Evolutionary conservation across 2,888 invertebrate genomes (phyloP).

Genomic region (Amiota communis): DNA sequence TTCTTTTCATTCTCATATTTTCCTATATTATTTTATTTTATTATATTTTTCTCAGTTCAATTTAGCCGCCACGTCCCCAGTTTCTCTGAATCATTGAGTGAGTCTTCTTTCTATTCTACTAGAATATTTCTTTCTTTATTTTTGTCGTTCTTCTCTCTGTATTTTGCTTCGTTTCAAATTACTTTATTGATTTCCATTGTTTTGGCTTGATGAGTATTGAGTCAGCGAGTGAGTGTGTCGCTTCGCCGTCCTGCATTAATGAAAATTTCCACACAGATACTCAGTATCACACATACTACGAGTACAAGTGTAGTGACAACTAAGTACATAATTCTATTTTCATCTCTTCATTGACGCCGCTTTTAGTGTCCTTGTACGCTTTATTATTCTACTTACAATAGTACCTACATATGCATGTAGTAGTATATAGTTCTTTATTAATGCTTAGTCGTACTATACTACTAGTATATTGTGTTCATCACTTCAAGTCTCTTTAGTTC

Average conservation of each 20-base stretch:
- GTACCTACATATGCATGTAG: neutral
- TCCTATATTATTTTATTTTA: too few species aligned
- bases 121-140: constrained; percentile 10
- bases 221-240: neutral
- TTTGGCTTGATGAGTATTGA: constrained; percentile 43
- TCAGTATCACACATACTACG: neutral
- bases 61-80: too few species aligned
- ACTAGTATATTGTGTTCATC: too few species aligned
- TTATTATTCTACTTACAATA: constrained; percentile 2
- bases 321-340: constrained; percentile 13
- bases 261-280: constrained; percentile 5
- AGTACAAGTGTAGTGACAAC: too few species aligned
- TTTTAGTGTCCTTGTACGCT: neutral
- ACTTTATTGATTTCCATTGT: constrained; percentile 64
- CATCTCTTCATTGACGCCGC: neutral
- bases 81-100: too few species aligned
- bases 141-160: constrained; percentile 28
- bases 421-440: neutral
- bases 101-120: too few species aligned
- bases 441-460: neutral
- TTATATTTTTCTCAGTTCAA: too few species aligned
- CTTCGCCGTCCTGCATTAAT: constrained; percentile 52
- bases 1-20: neutral
- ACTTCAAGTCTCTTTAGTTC: too few species aligned
- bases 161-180: constrained; percentile 60